phyloP scores from a whole-genome alignment of 2,797 vertebrate genomes.

The Sebastes glaucus region DNA sequence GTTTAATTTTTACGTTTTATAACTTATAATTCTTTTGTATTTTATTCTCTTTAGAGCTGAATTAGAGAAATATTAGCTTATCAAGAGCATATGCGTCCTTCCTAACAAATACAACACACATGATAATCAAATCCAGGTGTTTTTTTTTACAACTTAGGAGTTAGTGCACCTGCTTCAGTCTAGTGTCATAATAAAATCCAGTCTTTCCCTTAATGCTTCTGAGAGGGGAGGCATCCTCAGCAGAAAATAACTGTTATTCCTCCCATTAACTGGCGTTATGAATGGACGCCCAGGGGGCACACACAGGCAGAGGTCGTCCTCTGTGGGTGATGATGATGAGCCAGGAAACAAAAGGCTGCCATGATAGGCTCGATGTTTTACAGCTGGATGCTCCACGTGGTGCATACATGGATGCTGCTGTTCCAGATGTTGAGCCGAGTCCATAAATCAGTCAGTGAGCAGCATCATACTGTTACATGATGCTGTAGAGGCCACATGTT shows the following conservation, averaged over 20 bases:
- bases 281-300: constrained; percentile 44
- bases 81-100: neutral
- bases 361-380: constrained; percentile 10
- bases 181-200: neutral
- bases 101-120: neutral
- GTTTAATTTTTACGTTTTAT: neutral
- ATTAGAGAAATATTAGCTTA: neutral
- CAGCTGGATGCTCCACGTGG: constrained; percentile 52
- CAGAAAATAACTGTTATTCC: constrained; percentile 58
- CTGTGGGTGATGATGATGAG: constrained; percentile 26
- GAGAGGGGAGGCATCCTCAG: constrained; percentile 2
- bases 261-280: constrained; percentile 47
- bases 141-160: neutral
- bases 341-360: constrained; percentile 25
- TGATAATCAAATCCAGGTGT: neutral
- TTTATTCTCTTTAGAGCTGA: neutral
- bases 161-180: constrained; percentile 46
- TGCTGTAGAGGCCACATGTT: neutral
- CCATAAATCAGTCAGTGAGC: neutral
- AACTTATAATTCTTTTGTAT: rapidly evolving
- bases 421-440: constrained; percentile 50
- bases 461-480: neutral
- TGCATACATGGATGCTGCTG: constrained; percentile 23
- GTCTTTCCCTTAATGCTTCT: neutral
- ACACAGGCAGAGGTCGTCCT: constrained; percentile 20